Evolutionary conservation across 2,888 invertebrate genomes (phyloP).

Genomic region (Notodonta dromedarius): DNA sequence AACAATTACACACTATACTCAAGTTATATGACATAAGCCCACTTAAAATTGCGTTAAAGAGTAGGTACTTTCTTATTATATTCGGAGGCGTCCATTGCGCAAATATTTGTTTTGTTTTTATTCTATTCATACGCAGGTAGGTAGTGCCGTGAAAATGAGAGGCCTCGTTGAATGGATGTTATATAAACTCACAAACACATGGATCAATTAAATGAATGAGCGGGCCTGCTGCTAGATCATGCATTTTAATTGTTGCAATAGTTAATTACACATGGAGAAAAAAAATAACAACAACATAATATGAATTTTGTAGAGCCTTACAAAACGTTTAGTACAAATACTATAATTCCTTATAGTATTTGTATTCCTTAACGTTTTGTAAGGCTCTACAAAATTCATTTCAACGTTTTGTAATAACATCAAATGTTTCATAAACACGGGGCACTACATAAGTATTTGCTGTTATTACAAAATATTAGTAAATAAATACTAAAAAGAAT

Average conservation of each 20-base stretch:
- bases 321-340: too few species aligned
- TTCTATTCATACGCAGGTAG: background rate
- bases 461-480: too few species aligned
- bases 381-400: too few species aligned
- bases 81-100: background rate
- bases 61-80: background rate
- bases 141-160: background rate
- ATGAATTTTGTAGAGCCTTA: too few species aligned
- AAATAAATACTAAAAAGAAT: too few species aligned
- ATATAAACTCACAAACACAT: background rate
- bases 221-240: background rate
- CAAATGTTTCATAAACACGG: too few species aligned
- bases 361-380: too few species aligned
- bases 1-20: too few species aligned
- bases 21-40: background rate
- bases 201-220: background rate
- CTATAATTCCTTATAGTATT: too few species aligned
- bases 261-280: background rate
- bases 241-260: background rate
- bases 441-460: too few species aligned
- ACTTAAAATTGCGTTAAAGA: background rate
- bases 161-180: background rate
- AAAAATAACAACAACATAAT: too few species aligned
- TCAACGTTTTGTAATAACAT: too few species aligned
- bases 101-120: slow-evolving; percentile 10